Conservation (phyloP, 2,888 invertebrate genomes). For the Rambutsinella grinnellia region DNA sequence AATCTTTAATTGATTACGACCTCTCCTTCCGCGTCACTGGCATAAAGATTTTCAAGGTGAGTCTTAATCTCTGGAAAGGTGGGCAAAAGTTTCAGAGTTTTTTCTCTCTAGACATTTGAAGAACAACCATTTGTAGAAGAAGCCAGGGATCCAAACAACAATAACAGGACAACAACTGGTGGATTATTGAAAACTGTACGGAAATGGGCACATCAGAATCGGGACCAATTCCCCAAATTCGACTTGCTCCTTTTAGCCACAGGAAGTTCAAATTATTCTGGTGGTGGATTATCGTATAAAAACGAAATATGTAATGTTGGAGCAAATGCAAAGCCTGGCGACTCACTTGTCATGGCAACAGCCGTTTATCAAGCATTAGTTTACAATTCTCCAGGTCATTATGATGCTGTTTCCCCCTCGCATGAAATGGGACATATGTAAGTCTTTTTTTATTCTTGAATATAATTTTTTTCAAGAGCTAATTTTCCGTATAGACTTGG, state of each 20-base stretch:
- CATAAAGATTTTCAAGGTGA: no score
- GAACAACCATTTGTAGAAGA: conserved; percentile 59
- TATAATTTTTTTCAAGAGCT: no score
- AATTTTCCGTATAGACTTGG: no score
- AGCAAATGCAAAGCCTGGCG: no score
- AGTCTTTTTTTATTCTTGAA: background rate
- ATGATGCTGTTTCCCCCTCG: conserved; percentile 50
- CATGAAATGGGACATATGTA: conserved; percentile 55
- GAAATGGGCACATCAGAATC: no score
- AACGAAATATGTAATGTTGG: conserved; percentile 35
- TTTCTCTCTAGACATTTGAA: no score
- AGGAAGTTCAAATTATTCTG: conserved; percentile 45
- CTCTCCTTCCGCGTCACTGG: conserved; percentile 45
- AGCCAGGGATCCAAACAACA: conserved; percentile 45
- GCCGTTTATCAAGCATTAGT: no score
- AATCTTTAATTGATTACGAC: conserved; percentile 36
- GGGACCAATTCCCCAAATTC: conserved; percentile 31
- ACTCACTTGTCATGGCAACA: no score
- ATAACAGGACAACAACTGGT: conserved; percentile 47
- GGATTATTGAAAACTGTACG: conserved; percentile 29
- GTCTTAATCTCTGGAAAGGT: no score
- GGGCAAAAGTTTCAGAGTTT: no score
- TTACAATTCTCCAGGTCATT: conserved; percentile 4
- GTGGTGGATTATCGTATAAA: conserved; percentile 55
- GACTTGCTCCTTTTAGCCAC: conserved; percentile 52